Conservation (phyloP, 1,140 invertebrate species). For the Argopecten irradians region DNA sequence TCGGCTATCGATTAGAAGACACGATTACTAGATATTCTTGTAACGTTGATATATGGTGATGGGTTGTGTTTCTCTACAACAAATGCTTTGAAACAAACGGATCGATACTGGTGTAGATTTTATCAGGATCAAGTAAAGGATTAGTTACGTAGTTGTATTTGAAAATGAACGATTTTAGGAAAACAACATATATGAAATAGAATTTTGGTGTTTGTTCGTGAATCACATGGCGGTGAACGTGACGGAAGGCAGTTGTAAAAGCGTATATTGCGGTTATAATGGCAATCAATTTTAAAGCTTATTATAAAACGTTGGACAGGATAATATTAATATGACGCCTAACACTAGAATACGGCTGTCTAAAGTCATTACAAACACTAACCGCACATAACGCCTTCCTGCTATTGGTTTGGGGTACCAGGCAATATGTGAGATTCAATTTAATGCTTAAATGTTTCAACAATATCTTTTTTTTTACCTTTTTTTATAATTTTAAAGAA, state of each 20-base stretch:
- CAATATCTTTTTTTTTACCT: no score
- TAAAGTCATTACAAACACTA: no score
- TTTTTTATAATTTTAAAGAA: no score
- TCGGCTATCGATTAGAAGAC: background rate
- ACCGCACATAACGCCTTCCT: no score
- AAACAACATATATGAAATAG: background rate
- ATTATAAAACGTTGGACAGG: constrained; percentile 10
- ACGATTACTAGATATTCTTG: background rate
- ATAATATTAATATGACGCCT: background rate
- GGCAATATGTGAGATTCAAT: no score
- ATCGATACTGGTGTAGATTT: background rate
- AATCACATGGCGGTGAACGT: background rate
- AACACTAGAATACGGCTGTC: background rate
- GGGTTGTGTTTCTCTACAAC: background rate
- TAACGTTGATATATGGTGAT: background rate
- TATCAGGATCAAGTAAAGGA: background rate
- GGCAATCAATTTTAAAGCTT: constrained; percentile 4
- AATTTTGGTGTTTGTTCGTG: background rate
- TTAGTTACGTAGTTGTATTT: background rate
- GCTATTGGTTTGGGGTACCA: no score
- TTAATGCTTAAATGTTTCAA: no score
- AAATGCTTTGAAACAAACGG: background rate
- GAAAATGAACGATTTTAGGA: background rate
- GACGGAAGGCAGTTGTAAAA: background rate
- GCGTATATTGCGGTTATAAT: background rate